A percentile compares a stretch with the other conserved stretches of the same genome.
Conservation (phyloP, 2,888 invertebrate species). For the Venustoraphidia nigricollis region DNA sequence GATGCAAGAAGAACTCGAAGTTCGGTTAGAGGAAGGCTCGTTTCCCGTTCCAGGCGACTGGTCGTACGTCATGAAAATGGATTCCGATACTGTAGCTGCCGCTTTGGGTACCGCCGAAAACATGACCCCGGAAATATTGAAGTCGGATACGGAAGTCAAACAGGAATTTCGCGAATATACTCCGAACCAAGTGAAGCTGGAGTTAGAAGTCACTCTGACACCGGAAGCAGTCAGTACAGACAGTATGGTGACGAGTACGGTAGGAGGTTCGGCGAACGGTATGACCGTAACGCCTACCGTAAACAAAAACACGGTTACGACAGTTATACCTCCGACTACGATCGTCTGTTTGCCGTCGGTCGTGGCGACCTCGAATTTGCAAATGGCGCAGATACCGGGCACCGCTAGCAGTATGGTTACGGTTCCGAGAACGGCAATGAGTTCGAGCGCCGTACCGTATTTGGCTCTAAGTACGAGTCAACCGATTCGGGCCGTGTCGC, state of each 20-base stretch:
- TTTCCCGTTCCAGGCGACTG: slow-evolving; percentile 31
- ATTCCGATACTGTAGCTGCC: slow-evolving; percentile 33
- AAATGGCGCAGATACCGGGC: slow-evolving; percentile 1
- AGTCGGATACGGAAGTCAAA: slow-evolving; percentile 9
- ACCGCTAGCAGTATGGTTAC: slow-evolving; percentile 6
- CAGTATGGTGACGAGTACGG: slow-evolving; percentile 36
- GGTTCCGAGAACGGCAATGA: slow-evolving; percentile 21
- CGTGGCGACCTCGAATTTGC: slow-evolving; percentile 22
- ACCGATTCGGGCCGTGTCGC: slow-evolving; percentile 30
- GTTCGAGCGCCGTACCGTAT: slow-evolving; percentile 32
- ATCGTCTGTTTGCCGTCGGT: slow-evolving; percentile 33
- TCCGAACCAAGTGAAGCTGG: slow-evolving; percentile 31
- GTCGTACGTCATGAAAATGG: slow-evolving; percentile 29
- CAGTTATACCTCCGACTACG: slow-evolving; percentile 35
- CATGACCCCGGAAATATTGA: slow-evolving; percentile 8
- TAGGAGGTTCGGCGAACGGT: slow-evolving; percentile 16
- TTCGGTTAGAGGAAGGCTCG: slow-evolving; percentile 32
- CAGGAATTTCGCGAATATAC: slow-evolving; percentile 20
- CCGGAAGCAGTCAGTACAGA: slow-evolving; percentile 39
- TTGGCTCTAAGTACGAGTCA: slow-evolving; percentile 33
- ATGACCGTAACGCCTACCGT: slow-evolving; percentile 20
- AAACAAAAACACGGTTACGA: slow-evolving; percentile 23
- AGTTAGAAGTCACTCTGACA: slow-evolving; percentile 42
- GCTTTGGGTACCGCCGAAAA: slow-evolving; percentile 28
- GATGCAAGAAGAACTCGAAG: slow-evolving; percentile 43